Conservation (phyloP, 2,797 vertebrate genomes). For the Pseudomugil tenellus region DNA sequence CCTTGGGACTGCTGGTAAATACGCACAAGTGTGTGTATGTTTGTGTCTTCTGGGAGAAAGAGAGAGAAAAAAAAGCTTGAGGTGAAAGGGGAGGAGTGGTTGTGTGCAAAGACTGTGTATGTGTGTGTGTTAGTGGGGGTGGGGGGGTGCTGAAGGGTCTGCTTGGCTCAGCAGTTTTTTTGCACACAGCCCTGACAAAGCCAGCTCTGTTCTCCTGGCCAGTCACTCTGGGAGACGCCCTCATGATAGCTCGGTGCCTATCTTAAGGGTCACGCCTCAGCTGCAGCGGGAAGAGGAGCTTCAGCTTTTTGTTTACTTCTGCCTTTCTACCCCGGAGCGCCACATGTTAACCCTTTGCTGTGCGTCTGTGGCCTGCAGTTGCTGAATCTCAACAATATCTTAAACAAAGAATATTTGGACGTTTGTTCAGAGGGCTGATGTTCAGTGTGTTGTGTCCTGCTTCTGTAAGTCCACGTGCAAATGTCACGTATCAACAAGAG, state of each 20-base stretch:
- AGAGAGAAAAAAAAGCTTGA: constrained; percentile 19
- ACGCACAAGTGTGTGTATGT: constrained; percentile 62
- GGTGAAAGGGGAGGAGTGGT: constrained; percentile 1
- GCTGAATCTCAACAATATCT: neutral
- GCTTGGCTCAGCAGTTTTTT: constrained; percentile 79
- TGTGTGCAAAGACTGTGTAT: constrained; percentile 7
- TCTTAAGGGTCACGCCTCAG: constrained; percentile 75
- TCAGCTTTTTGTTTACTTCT: constrained; percentile 62
- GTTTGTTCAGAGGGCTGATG: constrained; percentile 8
- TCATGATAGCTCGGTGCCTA: constrained; percentile 75
- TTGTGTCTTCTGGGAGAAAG: constrained; percentile 54
- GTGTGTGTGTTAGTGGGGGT: neutral
- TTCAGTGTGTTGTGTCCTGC: neutral
- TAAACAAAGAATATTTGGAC: neutral
- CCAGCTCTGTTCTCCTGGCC: constrained; percentile 70
- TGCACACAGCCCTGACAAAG: constrained; percentile 73
- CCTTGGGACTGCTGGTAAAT: constrained; percentile 66
- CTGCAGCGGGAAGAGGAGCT: constrained; percentile 55
- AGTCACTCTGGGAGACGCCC: constrained; percentile 73
- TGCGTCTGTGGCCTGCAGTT: neutral
- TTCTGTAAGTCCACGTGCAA: constrained; percentile 1
- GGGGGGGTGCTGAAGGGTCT: constrained; percentile 23
- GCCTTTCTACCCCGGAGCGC: constrained; percentile 32
- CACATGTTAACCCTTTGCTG: constrained; percentile 53
- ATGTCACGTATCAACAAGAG: constrained; percentile 43